Evolutionary conservation across 2,888 invertebrate species (phyloP).

Genomic region (Rotaria sp.): DNA sequence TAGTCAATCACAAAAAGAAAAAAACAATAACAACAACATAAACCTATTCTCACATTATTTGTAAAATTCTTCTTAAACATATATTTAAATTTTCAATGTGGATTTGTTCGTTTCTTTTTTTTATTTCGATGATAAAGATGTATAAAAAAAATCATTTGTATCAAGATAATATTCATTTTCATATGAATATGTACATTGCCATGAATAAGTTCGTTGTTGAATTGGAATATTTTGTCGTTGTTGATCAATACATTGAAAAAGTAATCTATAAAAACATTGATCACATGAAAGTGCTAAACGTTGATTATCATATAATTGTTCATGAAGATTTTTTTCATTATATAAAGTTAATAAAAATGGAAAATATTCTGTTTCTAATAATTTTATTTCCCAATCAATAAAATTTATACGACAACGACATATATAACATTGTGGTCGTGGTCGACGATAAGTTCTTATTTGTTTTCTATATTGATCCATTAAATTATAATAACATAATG

Average conservation of each 20-base stretch:
- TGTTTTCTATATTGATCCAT: neutral
- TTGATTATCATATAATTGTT: neutral
- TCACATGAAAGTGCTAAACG: conserved; percentile 16
- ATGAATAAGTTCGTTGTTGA: neutral
- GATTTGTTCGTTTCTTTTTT: too few relatives aligned
- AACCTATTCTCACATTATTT: neutral
- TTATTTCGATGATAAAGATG: neutral
- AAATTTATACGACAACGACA: neutral
- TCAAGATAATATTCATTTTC: neutral
- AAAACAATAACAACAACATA: neutral
- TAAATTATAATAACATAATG: conserved; percentile 25
- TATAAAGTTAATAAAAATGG: neutral
- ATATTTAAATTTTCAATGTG: neutral
- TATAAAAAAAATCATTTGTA: neutral
- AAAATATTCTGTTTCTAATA: conserved; percentile 1
- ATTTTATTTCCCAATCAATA: neutral
- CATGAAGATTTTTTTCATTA: neutral
- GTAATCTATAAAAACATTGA: neutral
- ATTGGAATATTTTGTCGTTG: neutral
- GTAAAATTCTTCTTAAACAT: neutral
- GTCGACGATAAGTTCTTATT: neutral
- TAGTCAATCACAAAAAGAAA: neutral
- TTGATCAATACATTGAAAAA: conserved; percentile 15
- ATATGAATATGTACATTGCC: neutral
- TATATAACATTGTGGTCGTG: conserved; percentile 16